Conservation (phyloP, 2,797 vertebrate genomes). For the Protonibea diacanthus region DNA sequence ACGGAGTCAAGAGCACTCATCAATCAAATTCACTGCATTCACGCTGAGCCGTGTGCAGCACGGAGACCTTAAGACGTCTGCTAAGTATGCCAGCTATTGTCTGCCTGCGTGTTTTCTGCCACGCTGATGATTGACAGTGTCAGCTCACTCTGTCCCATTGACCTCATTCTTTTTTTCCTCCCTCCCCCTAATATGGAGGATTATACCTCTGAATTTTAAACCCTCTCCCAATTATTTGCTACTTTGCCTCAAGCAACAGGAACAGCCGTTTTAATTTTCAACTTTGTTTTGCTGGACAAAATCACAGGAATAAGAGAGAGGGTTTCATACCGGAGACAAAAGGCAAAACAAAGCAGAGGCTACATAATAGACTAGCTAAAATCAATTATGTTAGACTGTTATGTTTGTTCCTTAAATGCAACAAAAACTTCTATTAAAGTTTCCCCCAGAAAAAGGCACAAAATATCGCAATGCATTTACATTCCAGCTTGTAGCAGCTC, state of each 20-base stretch:
- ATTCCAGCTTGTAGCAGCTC: constrained; percentile 30
- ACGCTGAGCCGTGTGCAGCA: constrained; percentile 64
- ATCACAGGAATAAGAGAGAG: constrained; percentile 39
- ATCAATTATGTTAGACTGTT: not conserved
- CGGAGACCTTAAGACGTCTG: constrained; percentile 73
- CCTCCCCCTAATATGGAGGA: constrained; percentile 48
- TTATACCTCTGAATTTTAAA: constrained; percentile 66
- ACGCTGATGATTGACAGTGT: constrained; percentile 82
- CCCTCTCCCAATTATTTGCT: constrained; percentile 59
- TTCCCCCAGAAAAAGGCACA: not conserved
- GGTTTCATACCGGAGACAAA: constrained; percentile 26
- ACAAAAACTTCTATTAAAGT: not conserved
- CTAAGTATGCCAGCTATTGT: constrained; percentile 84
- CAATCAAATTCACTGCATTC: constrained; percentile 68
- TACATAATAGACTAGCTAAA: constrained; percentile 21
- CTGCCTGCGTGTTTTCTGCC: constrained; percentile 77
- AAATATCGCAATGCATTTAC: constrained; percentile 1
- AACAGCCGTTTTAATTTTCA: constrained; percentile 49
- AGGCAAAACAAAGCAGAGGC: constrained; percentile 45
- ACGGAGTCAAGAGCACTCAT: constrained; percentile 54
- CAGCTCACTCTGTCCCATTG: constrained; percentile 81
- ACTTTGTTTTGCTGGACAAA: constrained; percentile 41
- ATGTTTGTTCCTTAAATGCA: constrained; percentile 1
- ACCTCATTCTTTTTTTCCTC: constrained; percentile 73
- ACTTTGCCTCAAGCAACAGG: constrained; percentile 54